Base-by-base conservation (phyloP, 1,140 invertebrate species). In the Parasteatoda tepidariorum region DNA sequence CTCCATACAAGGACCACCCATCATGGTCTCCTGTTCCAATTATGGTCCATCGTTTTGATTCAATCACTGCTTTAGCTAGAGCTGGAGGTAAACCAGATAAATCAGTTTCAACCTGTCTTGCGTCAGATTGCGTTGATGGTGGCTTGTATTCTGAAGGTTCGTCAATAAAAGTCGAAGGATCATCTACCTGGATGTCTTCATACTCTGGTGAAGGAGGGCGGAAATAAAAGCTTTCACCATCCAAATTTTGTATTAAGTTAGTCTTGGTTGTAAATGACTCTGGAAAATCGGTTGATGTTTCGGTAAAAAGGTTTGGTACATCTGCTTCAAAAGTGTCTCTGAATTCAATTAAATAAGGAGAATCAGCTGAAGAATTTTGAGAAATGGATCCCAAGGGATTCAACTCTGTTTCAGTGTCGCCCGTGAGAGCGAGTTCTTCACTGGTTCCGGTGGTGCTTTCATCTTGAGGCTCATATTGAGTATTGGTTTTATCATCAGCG, bases 11-110 rank as follows among this genome's bases (percentile, higher is more conserved):
- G 0, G 68, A 66, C 81, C 81, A 83, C 1, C 81, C 81, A 18
- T 83, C 70, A 24, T 6, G n/a, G 9, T 61, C 68, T 54, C 81
- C 81, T 22, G 13, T 28, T 13, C 70, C 81, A 28, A 83, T 48
- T 2, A 83, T 67, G 5, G 30, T 73, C 81, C 81, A 83, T 38
- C 61, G n/a, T n/a, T 73, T 73, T 0, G 81, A 57, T 22, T 83
- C 81, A 4, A 73, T 70, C 22, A 83, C 70, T 26, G 68, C 81
- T 55, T 83, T 83, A 6, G 67, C 78, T 22, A 82, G 33, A 9
- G 34, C 66, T 38, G 64, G 64, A 3, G 78, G 78, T 28, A 82
- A 38, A 2, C 66, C 78, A 38, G 57, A 62, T 7, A 75, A 75
- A 26, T 66, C 61, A 3, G 13, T 30, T 26, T 59, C 57, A 13